These are phyloP conservation scores for Carterocephalus palaemon DNA, from an alignment of 2,888 invertebrate genomes.

Conservation along the genomic window DNA sequence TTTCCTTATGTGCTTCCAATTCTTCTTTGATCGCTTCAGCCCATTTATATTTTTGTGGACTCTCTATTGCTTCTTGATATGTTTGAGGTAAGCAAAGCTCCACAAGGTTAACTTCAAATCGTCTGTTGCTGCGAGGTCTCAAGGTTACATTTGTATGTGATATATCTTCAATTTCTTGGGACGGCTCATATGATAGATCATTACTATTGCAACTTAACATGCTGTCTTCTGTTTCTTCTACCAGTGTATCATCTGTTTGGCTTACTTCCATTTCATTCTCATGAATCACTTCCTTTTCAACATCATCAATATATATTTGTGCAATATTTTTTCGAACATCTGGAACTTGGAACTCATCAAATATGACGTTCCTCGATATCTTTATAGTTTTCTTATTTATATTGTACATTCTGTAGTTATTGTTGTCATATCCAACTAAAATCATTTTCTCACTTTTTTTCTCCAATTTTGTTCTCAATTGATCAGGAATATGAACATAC, in stretches of 20 bases:
- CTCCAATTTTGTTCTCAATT: too few relatives aligned
- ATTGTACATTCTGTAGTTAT: slow-evolving; percentile 39
- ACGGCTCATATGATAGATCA: slow-evolving; percentile 33
- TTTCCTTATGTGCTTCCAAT: slow-evolving; percentile 30
- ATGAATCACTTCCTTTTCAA: too few relatives aligned
- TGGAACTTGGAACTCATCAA: slow-evolving; percentile 32
- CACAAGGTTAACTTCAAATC: slow-evolving; percentile 32
- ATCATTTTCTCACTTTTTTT: too few relatives aligned
- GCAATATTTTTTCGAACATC: slow-evolving; percentile 25
- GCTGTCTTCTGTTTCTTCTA: slow-evolving; percentile 28
- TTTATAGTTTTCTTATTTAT: slow-evolving; percentile 27
- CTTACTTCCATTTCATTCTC: neutral
- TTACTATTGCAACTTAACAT: slow-evolving; percentile 25
- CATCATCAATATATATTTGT: too few relatives aligned
- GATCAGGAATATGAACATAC: too few relatives aligned
- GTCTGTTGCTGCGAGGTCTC: slow-evolving; percentile 30
- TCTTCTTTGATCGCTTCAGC: slow-evolving; percentile 31
- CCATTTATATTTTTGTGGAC: slow-evolving; percentile 28
- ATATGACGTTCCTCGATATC: slow-evolving; percentile 34
- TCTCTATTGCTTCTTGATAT: slow-evolving; percentile 34
- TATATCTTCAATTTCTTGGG: slow-evolving; percentile 27
- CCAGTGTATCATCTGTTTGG: slow-evolving; percentile 10
- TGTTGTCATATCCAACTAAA: slow-evolving; percentile 19
- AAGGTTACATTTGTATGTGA: slow-evolving; percentile 23
- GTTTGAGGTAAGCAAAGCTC: slow-evolving; percentile 30